phyloP scores from a whole-genome alignment of 1,140 invertebrate species.

The Diuraphis noxia region DNA sequence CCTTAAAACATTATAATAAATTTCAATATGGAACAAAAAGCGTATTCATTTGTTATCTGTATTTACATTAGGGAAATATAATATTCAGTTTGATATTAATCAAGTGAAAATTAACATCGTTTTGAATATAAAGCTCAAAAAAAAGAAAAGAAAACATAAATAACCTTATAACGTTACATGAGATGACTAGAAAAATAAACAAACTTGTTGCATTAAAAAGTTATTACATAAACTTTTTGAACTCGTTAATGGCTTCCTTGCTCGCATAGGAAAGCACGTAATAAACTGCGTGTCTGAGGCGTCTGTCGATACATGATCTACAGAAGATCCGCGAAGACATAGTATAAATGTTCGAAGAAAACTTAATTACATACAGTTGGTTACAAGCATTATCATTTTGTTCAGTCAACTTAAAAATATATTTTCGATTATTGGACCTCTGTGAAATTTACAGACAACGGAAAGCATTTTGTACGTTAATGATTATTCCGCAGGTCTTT shows the following conservation, averaged over 20 bases:
- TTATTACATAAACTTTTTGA: slow-evolving; percentile 22
- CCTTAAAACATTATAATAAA: not conserved
- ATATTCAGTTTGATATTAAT: slow-evolving; percentile 10
- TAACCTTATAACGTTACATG: not conserved
- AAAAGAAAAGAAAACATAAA: not conserved
- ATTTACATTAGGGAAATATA: not conserved
- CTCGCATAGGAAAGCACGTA: not conserved
- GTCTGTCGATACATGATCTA: not conserved
- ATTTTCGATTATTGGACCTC: not conserved
- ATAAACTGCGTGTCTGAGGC: not conserved
- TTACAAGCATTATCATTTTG: not conserved
- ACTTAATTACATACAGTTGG: not conserved
- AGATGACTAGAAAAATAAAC: not conserved
- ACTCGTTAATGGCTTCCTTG: not conserved
- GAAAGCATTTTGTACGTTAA: not conserved
- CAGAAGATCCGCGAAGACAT: not conserved
- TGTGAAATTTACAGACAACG: not conserved
- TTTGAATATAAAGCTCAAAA: not conserved
- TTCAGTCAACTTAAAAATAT: not conserved
- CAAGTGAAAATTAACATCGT: not conserved
- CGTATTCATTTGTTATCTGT: not conserved
- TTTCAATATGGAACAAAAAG: not conserved
- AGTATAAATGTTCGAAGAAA: not conserved
- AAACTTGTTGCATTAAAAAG: slow-evolving; percentile 31
- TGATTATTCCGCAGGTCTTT: not conserved